phyloP scores from a whole-genome alignment of 2,113 vertebrate genomes.

The Ceyx cyanopectus region DNA sequence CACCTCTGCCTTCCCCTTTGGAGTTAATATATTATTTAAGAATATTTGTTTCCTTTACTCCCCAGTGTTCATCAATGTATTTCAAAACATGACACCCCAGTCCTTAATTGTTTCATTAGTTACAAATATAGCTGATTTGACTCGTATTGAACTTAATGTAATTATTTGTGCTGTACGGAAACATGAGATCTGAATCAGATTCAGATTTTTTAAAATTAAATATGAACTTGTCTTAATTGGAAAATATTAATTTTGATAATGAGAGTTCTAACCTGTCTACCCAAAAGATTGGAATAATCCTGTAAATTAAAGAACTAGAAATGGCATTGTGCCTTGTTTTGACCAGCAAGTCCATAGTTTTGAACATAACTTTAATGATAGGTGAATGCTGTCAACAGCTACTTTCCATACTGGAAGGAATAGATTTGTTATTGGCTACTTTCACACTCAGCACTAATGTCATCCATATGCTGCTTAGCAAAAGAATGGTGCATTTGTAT shows the following conservation, averaged over 20 bases:
- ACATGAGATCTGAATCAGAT: background rate
- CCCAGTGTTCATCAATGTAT: background rate
- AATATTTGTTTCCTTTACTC: background rate
- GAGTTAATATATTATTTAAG: background rate
- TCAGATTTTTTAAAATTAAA: background rate
- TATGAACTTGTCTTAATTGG: background rate
- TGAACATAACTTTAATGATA: slow-evolving; percentile 28
- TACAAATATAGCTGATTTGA: background rate
- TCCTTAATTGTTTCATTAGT: background rate
- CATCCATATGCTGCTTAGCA: slow-evolving; percentile 66
- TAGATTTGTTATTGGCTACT: slow-evolving; percentile 57
- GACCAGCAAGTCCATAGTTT: background rate
- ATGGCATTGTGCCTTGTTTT: background rate
- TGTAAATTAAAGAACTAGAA: background rate
- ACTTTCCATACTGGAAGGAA: slow-evolving; percentile 35
- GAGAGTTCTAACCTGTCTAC: background rate
- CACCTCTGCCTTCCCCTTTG: background rate
- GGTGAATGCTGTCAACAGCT: slow-evolving; percentile 51
- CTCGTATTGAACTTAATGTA: background rate
- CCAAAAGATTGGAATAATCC: background rate
- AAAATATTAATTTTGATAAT: background rate
- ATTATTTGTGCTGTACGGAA: background rate
- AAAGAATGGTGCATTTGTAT: slow-evolving; percentile 70
- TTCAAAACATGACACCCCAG: background rate
- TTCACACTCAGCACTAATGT: slow-evolving; percentile 57